Evolutionary conservation across 2,797 vertebrate genomes (phyloP).

Genomic region (Mormyrops boulengeri): DNA sequence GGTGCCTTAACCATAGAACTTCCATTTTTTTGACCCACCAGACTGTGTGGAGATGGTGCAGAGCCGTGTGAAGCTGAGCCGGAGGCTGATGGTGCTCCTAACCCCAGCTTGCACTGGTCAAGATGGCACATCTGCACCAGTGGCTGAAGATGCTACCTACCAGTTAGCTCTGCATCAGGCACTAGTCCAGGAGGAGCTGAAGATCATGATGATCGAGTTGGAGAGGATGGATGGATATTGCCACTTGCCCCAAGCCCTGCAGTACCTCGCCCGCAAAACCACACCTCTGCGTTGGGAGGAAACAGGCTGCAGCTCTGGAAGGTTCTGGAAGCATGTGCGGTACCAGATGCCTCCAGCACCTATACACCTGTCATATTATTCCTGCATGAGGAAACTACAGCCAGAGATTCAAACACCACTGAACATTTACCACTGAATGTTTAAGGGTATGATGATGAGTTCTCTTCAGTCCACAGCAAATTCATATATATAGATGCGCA

Average conservation of each 20-base stretch:
- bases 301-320: conserved; percentile 39
- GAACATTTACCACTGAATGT: background rate
- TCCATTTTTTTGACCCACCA: conserved; percentile 25
- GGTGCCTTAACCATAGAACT: background rate
- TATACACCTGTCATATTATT: background rate
- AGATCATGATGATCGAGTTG: conserved; percentile 74
- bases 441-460: background rate
- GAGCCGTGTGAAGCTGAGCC: conserved; percentile 63
- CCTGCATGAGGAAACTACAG: background rate
- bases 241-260: conserved; percentile 60
- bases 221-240: conserved; percentile 43
- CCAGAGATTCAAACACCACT: background rate
- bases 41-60: conserved; percentile 57
- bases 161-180: conserved; percentile 70
- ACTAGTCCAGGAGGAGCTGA: conserved; percentile 63
- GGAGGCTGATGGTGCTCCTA: conserved; percentile 69
- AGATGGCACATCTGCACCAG: conserved; percentile 4
- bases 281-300: conserved; percentile 67
- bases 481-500: background rate
- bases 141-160: conserved; percentile 59
- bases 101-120: conserved; percentile 33
- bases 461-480: background rate
- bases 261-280: conserved; percentile 63
- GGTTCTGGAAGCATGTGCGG: conserved; percentile 75
- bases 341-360: conserved; percentile 66